Conservation (phyloP, 1,140 invertebrate genomes). For the Mycetomoellerius zeteki region DNA sequence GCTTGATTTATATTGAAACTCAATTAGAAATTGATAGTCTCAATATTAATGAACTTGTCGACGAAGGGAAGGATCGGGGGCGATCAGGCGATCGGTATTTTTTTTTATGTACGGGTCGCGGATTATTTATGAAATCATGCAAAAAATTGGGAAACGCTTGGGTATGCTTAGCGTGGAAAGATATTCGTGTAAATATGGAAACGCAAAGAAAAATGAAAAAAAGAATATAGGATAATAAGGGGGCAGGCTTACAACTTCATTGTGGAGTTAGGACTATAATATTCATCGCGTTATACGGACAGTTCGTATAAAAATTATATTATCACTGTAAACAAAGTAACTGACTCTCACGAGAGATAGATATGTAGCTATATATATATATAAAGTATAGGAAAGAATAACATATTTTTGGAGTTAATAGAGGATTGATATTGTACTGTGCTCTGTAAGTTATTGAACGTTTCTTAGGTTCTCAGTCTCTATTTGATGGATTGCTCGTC, state of each 20-base stretch:
- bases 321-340: slow-evolving; percentile 70
- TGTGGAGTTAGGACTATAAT: slow-evolving; percentile 69
- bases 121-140: slow-evolving; percentile 18
- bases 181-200: slow-evolving; percentile 62
- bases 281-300: slow-evolving; percentile 76
- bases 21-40: not conserved
- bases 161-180: slow-evolving; percentile 42
- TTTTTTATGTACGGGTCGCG: not conserved
- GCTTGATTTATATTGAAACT: slow-evolving; percentile 27
- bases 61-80: not conserved
- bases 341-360: slow-evolving; percentile 69
- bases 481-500: slow-evolving; percentile 68
- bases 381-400: slow-evolving; percentile 78
- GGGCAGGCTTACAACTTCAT: slow-evolving; percentile 59
- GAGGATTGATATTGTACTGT: slow-evolving; percentile 75
- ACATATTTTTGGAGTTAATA: slow-evolving; percentile 85
- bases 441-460: slow-evolving; percentile 75
- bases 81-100: slow-evolving; percentile 2
- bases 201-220: slow-evolving; percentile 43
- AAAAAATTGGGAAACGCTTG: slow-evolving; percentile 55
- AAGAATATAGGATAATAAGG: slow-evolving; percentile 37
- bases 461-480: slow-evolving; percentile 68
- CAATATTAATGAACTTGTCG: slow-evolving; percentile 2
- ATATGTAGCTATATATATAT: slow-evolving; percentile 74
- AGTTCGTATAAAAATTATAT: slow-evolving; percentile 72